Conservation (phyloP, 2,888 invertebrate species). For the Girardia tigrina region DNA sequence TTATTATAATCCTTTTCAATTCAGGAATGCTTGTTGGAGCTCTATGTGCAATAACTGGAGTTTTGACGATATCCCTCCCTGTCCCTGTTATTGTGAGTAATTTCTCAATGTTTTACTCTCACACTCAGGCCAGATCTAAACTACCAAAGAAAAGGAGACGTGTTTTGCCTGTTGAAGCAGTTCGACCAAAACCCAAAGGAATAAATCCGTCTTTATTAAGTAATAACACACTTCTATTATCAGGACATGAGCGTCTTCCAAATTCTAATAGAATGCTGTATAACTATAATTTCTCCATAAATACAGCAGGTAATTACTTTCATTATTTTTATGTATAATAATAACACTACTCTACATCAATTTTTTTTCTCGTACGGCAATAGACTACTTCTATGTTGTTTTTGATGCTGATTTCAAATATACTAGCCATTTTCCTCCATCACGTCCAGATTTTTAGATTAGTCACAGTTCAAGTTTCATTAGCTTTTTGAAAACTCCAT, state of each 20-base stretch:
- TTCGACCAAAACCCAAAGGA: conserved; percentile 56
- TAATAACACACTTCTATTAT: not conserved
- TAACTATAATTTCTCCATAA: not conserved
- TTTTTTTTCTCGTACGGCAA: too few relatives aligned
- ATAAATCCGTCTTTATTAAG: not conserved
- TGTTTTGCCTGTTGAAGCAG: conserved; percentile 74
- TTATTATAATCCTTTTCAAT: too few relatives aligned
- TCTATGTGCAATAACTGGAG: conserved; percentile 75
- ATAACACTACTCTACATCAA: too few relatives aligned
- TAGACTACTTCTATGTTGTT: too few relatives aligned
- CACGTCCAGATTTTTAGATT: too few relatives aligned
- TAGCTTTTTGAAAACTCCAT: too few relatives aligned
- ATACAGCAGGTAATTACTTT: not conserved
- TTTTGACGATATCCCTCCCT: conserved; percentile 81
- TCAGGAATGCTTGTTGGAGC: conserved; percentile 82
- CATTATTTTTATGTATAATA: too few relatives aligned
- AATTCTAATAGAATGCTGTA: not conserved
- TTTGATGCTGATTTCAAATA: too few relatives aligned
- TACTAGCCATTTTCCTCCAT: too few relatives aligned
- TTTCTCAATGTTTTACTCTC: conserved; percentile 91
- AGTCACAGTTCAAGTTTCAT: too few relatives aligned
- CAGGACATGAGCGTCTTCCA: not conserved
- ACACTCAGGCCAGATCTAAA: conserved; percentile 89
- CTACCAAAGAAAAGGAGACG: conserved; percentile 76
- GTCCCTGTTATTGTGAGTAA: conserved; percentile 87